Base-by-base conservation (phyloP, 2,888 invertebrate species). In the Dynastes maya region DNA sequence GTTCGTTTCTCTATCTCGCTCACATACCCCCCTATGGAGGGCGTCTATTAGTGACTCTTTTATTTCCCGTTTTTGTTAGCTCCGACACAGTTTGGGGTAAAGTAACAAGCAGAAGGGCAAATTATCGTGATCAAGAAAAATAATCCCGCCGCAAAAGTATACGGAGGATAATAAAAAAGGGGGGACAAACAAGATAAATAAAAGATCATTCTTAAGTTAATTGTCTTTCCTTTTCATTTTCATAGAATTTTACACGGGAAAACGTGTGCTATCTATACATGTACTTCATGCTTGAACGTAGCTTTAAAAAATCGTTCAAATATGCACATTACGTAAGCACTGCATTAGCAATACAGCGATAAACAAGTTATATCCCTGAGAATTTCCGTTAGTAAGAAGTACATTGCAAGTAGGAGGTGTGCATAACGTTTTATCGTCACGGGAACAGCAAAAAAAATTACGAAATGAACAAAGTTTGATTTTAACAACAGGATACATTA, bases 101-200 rank as follows among this genome's bases (percentile, higher is more conserved):
- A 65, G 65, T 65, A 65, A 65, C 40, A 65, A 63, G 63, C 63
- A 63, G 45, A 63, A n/a, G 40, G 40, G 65, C 37, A 40, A 40
- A 32, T 65, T 65, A 32, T 61, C 29, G 29, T 29, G 27, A 61
- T 61, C 27, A 61, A 27, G 61, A 29, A 61, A 61, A 61, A 61
- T 61, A 27, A 22, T 32, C 11, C 70, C 49, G 40, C 13, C 27
- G 16, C 27, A n/a, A 70, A 55, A 55, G 55, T 16, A 53, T 16
- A n/a, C 4, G 32, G 49, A 22, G 37, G 27, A 45, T 49, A 49
- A 70, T 49, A 49, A 29, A 49, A 70, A 22, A 3, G 49, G 16
- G 40, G 29, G 11, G 67, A 37, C 37, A 67, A 40, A 67, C 67
- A 40, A 2, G 37, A 67, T 67, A 37, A 45, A 40, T 40, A 67